A percentile compares a stretch with the other conserved stretches of the same genome.
These are phyloP conservation scores for Cheilosia vernalis DNA, from an alignment of 2,888 invertebrate species.

Conservation along the genomic window DNA sequence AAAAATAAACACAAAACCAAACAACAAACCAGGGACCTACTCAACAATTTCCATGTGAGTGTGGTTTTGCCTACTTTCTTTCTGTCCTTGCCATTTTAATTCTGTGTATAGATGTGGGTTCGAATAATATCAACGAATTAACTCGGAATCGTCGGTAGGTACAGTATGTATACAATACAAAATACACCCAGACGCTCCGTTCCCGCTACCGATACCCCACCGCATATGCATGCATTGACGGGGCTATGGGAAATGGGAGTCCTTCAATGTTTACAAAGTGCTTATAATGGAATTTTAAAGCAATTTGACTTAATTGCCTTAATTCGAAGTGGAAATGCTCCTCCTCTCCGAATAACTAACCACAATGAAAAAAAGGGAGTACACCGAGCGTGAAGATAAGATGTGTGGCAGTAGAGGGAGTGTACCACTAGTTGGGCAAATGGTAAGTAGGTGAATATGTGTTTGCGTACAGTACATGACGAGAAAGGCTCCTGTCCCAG, in stretches of 20 bases:
- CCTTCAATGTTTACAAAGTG: constrained; percentile 73
- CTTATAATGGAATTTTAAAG: constrained; percentile 74
- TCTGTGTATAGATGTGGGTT: constrained; percentile 39
- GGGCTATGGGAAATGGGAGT: constrained; percentile 27
- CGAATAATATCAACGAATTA: constrained; percentile 72
- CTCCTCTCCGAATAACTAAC: constrained; percentile 58
- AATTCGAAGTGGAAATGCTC: constrained; percentile 67
- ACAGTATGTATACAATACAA: constrained; percentile 7
- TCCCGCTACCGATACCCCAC: not conserved
- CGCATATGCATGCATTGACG: constrained; percentile 27
- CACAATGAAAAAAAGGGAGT: constrained; percentile 40
- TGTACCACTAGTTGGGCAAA: not conserved
- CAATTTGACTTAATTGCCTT: constrained; percentile 75
- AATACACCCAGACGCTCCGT: not conserved
- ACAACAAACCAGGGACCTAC: constrained; percentile 61
- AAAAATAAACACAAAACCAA: constrained; percentile 69
- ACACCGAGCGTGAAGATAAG: constrained; percentile 31
- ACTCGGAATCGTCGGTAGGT: constrained; percentile 57
- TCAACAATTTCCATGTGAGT: constrained; percentile 68
- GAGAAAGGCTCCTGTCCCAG: constrained; percentile 8
- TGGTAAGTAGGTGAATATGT: constrained; percentile 65
- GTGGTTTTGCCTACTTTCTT: constrained; percentile 40
- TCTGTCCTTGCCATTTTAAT: not conserved
- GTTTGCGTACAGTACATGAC: constrained; percentile 44
- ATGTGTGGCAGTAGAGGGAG: constrained; percentile 33